A percentile compares a stretch with the other conserved stretches of the same genome.
These are phyloP conservation scores for Drosophila suzukii DNA, from an alignment of 1,140 invertebrate genomes.

Conservation along the genomic window DNA sequence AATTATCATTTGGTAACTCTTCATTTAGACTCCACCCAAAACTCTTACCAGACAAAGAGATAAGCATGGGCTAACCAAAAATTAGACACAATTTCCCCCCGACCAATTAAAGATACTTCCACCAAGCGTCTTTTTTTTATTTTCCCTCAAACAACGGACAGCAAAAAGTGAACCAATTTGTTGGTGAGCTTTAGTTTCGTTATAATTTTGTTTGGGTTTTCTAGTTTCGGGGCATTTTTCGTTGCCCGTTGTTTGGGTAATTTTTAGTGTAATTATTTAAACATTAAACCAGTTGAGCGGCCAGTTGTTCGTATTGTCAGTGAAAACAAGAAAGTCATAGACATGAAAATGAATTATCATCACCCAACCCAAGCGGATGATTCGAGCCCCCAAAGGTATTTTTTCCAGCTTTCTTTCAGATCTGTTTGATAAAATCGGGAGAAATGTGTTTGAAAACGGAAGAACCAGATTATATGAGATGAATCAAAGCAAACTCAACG, in stretches of 20 bases:
- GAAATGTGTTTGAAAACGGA: constrained; percentile 44
- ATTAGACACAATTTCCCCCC: constrained; percentile 44
- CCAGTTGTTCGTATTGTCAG: constrained; percentile 41
- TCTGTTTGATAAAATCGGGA: constrained; percentile 38
- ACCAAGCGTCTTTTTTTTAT: constrained; percentile 16
- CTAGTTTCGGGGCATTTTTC: constrained; percentile 44
- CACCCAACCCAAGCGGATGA: constrained; percentile 44
- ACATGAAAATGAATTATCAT: constrained; percentile 73
- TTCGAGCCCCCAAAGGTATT: constrained; percentile 23
- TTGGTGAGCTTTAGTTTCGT: constrained; percentile 54
- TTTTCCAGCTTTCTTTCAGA: constrained; percentile 30
- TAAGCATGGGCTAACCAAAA: constrained; percentile 41
- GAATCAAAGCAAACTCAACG: constrained; percentile 43
- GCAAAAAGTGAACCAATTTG: constrained; percentile 51
- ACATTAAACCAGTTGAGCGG: constrained; percentile 71
- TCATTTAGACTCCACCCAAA: constrained; percentile 41
- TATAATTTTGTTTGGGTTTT: constrained; percentile 65
- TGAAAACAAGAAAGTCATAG: constrained; percentile 73
- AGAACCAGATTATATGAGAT: constrained; percentile 49
- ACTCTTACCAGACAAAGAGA: constrained; percentile 25
- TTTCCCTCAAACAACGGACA: constrained; percentile 22
- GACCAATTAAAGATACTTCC: constrained; percentile 42
- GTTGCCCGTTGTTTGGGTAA: constrained; percentile 37
- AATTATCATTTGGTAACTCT: constrained; percentile 53
- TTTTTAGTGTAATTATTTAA: constrained; percentile 78